These are phyloP conservation scores for Amphimedon queenslandica DNA, from an alignment of 37 sponge, comb jelly and placozoan genomes.

Conservation along the genomic window DNA sequence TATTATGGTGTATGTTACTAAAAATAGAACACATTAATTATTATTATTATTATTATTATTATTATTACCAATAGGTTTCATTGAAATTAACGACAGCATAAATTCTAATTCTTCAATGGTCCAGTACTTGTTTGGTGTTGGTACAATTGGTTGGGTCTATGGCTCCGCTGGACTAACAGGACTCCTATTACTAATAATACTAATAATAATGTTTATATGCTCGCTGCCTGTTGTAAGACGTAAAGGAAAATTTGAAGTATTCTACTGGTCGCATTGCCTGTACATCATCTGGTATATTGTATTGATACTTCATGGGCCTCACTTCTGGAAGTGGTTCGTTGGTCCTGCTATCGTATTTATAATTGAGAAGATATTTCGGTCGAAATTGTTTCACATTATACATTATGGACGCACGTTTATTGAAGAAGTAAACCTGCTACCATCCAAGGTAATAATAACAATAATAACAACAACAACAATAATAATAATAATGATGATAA, in stretches of 20 bases:
- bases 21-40: too few species aligned
- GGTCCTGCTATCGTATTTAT: conserved; percentile 30
- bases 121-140: too few species aligned
- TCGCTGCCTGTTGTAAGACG: conserved; percentile 28
- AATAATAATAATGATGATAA: too few species aligned
- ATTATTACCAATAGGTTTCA: too few species aligned
- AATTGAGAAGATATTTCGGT: conserved; percentile 38
- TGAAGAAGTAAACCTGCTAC: conserved; percentile 21
- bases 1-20: too few species aligned
- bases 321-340: conserved; percentile 52
- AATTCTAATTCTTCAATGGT: too few species aligned
- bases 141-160: conserved; percentile 32
- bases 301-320: conserved; percentile 22
- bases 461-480: too few species aligned
- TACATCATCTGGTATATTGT: conserved; percentile 16
- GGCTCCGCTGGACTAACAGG: conserved; percentile 33
- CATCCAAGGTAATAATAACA: conserved; percentile 35
- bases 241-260: too few species aligned
- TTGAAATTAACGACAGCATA: too few species aligned
- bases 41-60: too few species aligned
- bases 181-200: conserved; percentile 13
- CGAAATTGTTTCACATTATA: conserved; percentile 13
- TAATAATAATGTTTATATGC: conserved; percentile 16
- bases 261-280: conserved; percentile 36
- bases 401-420: conserved; percentile 42